Base-by-base conservation (phyloP, 2,113 vertebrate species). In the Emydocephalus ijimae region DNA sequence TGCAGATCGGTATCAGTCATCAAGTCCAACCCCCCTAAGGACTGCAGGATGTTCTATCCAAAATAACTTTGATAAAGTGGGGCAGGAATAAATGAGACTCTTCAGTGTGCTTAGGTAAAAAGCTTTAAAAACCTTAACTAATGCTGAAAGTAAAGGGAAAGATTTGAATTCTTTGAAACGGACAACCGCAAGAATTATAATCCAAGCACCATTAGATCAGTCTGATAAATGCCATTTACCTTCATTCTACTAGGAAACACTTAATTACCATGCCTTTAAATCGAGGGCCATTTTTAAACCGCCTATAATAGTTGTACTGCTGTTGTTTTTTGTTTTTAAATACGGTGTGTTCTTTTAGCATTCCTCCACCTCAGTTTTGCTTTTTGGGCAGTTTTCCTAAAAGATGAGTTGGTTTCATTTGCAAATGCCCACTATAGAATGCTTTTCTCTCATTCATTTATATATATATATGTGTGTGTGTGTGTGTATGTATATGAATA, bases 341-440 rank as follows among this genome's bases (percentile, higher is more conserved):
- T 48, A 74, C 54, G 8, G 48, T 3, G 8, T 8, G 18, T 50
- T 45, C 15, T 48, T 6, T 29, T n/a, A 43, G 10, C 4, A 74
- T 18, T 1, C 1, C 69, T 26, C 3, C 20, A 92, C 87, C 69
- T 93, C 87, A 43, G 55, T 54, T 64, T 5, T 29, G 50, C 2
- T 74, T 93, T 81, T 59, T 11, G 34, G 34, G 7, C 52, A 11
- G 26, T 48, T 52, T 45, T 91, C 91, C 85, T 64, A 74, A 90
- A 94, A 87, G 89, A 57, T 15, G 94, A 57, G 29, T 69, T 92
- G 95, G 45, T 90, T 89, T 95, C 43, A 91, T 34, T 61, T 48
- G 48, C 48, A 48, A 48, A 48, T 64, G 24, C 50, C 91, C 95
- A 87, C 34, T 92, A 96, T 87, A 34, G 93, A 48, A 92, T 93